Base-by-base conservation (phyloP, 1,140 invertebrate genomes). In the Drosophila virilis region DNA sequence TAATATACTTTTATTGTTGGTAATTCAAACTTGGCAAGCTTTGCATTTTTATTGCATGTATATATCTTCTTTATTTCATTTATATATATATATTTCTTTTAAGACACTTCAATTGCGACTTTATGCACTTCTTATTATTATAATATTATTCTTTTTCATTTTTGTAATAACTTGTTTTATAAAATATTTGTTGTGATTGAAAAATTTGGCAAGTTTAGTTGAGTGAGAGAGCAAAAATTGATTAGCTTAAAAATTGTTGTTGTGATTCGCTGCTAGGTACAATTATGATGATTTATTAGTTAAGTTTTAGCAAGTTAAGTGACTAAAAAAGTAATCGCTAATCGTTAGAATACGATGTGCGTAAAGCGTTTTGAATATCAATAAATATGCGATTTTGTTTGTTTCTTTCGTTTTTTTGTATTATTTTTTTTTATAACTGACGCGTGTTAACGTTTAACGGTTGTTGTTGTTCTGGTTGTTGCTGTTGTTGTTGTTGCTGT, bases 81-180 rank as follows among this genome's bases (percentile, higher is more conserved):
- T 77, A 57, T 64, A 60, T 50, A 40, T 80, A 37, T 64, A 33
- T 33, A 52, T 61, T 74, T 71, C 10, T 51, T 70, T 76, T 89
- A 89, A 90, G 88, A 90, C 88, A 89, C 85, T 89, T 89, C 33
- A 67, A 81, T 82, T 83, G 81, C 78, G 70, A 81, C 72, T 68
- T 75, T 74, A 70, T 85, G 75, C 71, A 90, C 86, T 90, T 80
- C 59, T 38, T 66, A 37, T 46, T 32, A 61, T 54, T 52, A 50
- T 57, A 46, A 58, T 55, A 55, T 13, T 33, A 15, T 38, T 51
- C 10, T 69, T 42, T 42, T 40, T 70, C 13, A 12, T 55, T 50
- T 28, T 28, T 28, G 33, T 22, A 65, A 17, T 60, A 67, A 15
- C 42, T 59, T 72, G 48, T 28, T 28, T 28, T 65, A 38, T 55